phyloP scores from a whole-genome alignment of 2,888 invertebrate genomes.

The Epinotia nisella region DNA sequence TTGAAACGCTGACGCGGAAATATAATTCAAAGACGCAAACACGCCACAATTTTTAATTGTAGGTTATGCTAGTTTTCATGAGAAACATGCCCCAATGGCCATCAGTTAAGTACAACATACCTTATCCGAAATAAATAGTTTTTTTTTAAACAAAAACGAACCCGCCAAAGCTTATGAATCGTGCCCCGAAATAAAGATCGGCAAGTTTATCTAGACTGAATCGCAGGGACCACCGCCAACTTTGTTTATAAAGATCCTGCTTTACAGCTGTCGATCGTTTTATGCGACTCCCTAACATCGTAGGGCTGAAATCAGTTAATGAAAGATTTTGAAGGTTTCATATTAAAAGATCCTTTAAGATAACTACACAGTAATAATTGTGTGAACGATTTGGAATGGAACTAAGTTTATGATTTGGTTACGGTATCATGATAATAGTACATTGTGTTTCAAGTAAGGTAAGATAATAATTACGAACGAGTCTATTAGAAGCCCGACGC shows the following conservation, averaged over 20 bases:
- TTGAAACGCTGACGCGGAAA: neutral
- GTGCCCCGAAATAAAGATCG: conserved; percentile 27
- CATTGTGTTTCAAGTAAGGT: too few relatives aligned
- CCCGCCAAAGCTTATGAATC: conserved; percentile 29
- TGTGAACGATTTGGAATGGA: too few relatives aligned
- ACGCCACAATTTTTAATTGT: too few relatives aligned
- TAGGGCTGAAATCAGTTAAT: conserved; percentile 42
- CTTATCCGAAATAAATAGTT: too few relatives aligned
- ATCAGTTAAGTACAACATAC: too few relatives aligned
- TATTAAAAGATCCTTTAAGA: neutral
- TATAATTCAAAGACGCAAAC: neutral
- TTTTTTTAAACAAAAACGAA: too few relatives aligned
- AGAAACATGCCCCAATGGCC: too few relatives aligned
- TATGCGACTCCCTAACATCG: conserved; percentile 50
- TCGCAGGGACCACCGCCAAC: conserved; percentile 50
- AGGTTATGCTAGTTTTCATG: too few relatives aligned
- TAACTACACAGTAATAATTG: neutral
- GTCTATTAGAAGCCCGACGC: too few relatives aligned
- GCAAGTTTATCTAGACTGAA: conserved; percentile 49
- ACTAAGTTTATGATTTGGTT: too few relatives aligned
- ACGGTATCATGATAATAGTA: too few relatives aligned
- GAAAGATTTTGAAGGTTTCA: neutral
- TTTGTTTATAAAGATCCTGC: conserved; percentile 57
- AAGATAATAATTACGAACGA: too few relatives aligned
- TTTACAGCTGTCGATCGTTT: conserved; percentile 52